A percentile compares a stretch with the other conserved stretches of the same genome.
These are phyloP conservation scores for Corvus hawaiiensis DNA, from an alignment of 2,113 vertebrate genomes.

Conservation along the genomic window DNA sequence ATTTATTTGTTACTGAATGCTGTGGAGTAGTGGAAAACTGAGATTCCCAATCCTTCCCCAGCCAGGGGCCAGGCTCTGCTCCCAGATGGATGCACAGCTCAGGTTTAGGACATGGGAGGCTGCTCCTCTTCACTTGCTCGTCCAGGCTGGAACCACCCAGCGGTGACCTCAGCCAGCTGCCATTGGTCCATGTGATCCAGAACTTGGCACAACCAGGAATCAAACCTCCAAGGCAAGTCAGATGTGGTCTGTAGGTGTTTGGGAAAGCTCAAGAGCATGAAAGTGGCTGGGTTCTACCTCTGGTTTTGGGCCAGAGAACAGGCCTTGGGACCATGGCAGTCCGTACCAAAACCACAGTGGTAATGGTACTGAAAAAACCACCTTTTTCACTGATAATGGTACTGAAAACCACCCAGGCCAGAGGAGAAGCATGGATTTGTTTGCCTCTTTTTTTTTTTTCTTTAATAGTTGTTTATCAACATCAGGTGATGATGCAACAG, in stretches of 20 bases:
- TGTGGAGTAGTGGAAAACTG: background rate
- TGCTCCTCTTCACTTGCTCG: accelerated
- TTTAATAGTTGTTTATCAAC: background rate
- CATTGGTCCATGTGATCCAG: accelerated
- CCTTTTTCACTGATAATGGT: background rate
- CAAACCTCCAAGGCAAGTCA: background rate
- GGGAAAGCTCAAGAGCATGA: background rate
- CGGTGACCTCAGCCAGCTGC: accelerated
- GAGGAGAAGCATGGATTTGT: background rate
- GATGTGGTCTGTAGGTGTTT: background rate
- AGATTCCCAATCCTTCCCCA: background rate
- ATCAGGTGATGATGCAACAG: background rate
- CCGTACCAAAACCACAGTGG: accelerated
- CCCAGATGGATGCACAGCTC: background rate
- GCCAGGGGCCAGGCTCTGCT: background rate
- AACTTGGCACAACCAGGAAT: background rate
- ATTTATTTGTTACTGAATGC: background rate
- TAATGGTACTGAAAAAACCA: background rate
- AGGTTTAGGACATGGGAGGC: accelerated
- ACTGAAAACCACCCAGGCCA: background rate
- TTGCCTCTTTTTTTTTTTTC: background rate
- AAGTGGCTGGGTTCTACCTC: background rate
- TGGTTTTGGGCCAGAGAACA: background rate
- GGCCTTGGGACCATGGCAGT: accelerated
- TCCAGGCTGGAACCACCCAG: accelerated